Evolutionary conservation across 2,888 invertebrate species (phyloP), one percentile per base, ranked within the genome.

Genomic region (Lumbricus terrestris): DNA sequence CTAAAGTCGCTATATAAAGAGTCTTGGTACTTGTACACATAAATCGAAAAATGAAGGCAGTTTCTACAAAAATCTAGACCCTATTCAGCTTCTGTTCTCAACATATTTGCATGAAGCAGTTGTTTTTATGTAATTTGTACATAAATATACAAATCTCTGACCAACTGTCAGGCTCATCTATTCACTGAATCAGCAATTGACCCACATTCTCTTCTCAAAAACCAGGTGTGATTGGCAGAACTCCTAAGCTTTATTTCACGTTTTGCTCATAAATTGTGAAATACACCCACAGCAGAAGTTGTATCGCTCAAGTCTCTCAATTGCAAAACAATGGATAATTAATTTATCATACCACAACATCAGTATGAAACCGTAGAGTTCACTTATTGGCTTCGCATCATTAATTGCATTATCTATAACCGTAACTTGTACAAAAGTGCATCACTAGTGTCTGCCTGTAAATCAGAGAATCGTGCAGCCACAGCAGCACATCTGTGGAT

Each of bases 401-500:
- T 69, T 8, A 69, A 69, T 8, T n/a, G 69, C n/a, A n/a, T 69
- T 13, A n/a, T 69, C n/a, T n/a, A n/a, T 15, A 69, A n/a, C 69
- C n/a, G 8, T n/a, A 69, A 69, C 69, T n/a, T 69, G 69, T 8
- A 54, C 4, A 69, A n/a, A 54, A 54, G 29, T 54, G 54, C 54
- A 54, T 54, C 23, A 54, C 29, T 54, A 29, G 23, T 8, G 54
- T 6, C 29, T 54, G 69, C 69, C 69, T n/a, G 69, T 29, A 69
- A 85, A 4, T 85, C 85, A 94, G 42, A 94, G 90, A 18, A 94
- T 91, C 82, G 89, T 91, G 90, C 94, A 95, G 92, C 95, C 95
- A 91, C 94, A 95, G 92, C 95, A 95, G 91, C 94, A 94, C 89
- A 93, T 93, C 91, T 95, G 94, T 0, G 95, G 95, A 92, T 95